These are phyloP conservation scores for Myoxocephalus aenaeus DNA, from an alignment of 2,797 vertebrate species.

Conservation along the genomic window DNA sequence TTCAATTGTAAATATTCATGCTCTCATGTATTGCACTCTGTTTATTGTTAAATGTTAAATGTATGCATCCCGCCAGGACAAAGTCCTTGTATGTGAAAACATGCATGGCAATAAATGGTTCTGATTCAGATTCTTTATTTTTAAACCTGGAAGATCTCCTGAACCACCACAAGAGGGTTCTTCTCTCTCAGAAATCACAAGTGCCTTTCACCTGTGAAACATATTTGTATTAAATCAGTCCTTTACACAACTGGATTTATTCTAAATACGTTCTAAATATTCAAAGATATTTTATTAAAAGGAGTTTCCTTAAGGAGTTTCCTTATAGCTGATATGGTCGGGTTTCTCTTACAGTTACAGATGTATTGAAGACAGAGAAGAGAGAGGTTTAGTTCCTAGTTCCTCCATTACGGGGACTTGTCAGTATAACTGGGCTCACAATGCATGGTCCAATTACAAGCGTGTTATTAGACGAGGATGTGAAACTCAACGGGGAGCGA, in stretches of 20 bases:
- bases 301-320: conserved; percentile 19
- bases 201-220: conserved; percentile 18
- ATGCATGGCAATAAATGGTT: too few species aligned
- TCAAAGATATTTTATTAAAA: background rate
- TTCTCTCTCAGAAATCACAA: conserved; percentile 35
- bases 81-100: too few species aligned
- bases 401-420: conserved; percentile 42
- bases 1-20: too few species aligned
- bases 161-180: conserved; percentile 59
- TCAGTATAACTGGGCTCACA: conserved; percentile 43
- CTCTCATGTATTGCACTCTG: too few species aligned
- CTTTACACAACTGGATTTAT: background rate
- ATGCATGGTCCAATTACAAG: conserved; percentile 62
- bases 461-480: conserved; percentile 61
- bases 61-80: too few species aligned
- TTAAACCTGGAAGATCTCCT: conserved; percentile 28
- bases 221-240: background rate
- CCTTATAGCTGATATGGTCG: background rate
- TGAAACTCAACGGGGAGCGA: conserved; percentile 49
- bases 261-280: background rate
- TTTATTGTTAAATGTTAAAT: too few species aligned
- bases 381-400: conserved; percentile 19
- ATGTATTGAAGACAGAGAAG: conserved; percentile 6
- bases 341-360: conserved; percentile 3
- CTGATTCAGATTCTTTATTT: background rate